These are phyloP conservation scores for Boloria selene DNA, from an alignment of 2,888 invertebrate genomes.

Conservation along the genomic window DNA sequence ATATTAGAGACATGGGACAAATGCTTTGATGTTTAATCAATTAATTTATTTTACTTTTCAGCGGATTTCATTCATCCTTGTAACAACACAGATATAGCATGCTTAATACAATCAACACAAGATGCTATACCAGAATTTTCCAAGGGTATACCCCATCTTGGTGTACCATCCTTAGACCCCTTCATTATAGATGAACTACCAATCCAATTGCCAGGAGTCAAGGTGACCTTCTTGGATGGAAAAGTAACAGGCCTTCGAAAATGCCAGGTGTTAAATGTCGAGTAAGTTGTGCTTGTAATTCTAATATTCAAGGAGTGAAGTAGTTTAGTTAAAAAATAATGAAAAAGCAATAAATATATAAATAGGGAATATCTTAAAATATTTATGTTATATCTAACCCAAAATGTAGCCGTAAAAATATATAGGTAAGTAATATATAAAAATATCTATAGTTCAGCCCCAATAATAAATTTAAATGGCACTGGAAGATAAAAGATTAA, in stretches of 20 bases:
- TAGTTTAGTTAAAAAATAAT: too few species aligned
- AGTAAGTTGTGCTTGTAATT: constrained; percentile 59
- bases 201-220: constrained; percentile 74
- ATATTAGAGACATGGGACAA: too few species aligned
- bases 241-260: constrained; percentile 72
- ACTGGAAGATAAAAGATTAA: too few species aligned
- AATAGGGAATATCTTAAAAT: too few species aligned
- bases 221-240: constrained; percentile 71
- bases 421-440: too few species aligned
- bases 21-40: too few species aligned
- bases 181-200: constrained; percentile 72
- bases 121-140: constrained; percentile 73
- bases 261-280: constrained; percentile 72
- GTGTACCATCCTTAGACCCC: constrained; percentile 71
- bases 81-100: constrained; percentile 68
- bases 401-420: too few species aligned
- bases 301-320: too few species aligned
- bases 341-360: too few species aligned
- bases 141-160: constrained; percentile 67
- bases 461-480: too few species aligned
- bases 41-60: constrained; percentile 45
- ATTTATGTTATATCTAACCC: too few species aligned
- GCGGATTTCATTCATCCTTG: constrained; percentile 75
- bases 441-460: too few species aligned
- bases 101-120: constrained; percentile 67